Percentiles rank a stretch among this genome's conserved stretches.
phyloP scores from a whole-genome alignment of 2,888 invertebrate species.

The Phymatocera aterrima region DNA sequence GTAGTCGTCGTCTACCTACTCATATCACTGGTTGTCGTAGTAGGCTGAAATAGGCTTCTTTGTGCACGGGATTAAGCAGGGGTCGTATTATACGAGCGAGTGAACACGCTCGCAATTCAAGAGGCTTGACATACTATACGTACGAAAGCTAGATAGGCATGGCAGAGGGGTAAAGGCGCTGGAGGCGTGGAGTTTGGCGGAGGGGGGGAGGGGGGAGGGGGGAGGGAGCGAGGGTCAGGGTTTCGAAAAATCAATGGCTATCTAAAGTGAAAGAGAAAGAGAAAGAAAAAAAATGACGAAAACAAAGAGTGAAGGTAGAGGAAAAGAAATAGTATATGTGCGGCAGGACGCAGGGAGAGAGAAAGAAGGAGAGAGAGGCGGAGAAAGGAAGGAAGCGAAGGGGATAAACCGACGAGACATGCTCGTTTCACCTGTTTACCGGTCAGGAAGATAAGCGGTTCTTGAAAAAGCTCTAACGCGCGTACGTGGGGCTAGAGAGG shows the following conservation, averaged over 20 bases:
- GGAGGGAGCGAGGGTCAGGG: not conserved
- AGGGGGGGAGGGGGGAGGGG: too few species aligned
- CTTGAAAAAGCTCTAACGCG: conserved; percentile 15
- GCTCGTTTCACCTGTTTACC: conserved; percentile 24
- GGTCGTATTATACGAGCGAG: conserved; percentile 39
- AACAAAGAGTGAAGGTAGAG: not conserved
- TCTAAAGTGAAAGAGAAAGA: not conserved
- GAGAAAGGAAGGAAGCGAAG: not conserved
- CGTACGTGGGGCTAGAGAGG: not conserved
- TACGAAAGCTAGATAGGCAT: conserved; percentile 10
- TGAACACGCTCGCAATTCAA: conserved; percentile 36
- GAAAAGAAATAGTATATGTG: not conserved
- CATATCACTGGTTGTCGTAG: conserved; percentile 13
- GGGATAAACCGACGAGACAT: too few species aligned
- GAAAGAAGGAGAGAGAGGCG: not conserved
- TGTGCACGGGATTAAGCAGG: conserved; percentile 37
- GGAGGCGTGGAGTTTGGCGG: too few species aligned
- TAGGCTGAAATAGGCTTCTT: conserved; percentile 39
- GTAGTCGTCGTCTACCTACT: not conserved
- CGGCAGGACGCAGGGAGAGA: not conserved
- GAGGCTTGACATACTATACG: not conserved
- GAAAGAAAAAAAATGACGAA: not conserved
- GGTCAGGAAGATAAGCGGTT: conserved; percentile 26
- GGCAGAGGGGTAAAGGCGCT: too few species aligned
- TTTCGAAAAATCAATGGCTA: conserved; percentile 22